A percentile compares a stretch with the other conserved stretches of the same genome.
Conservation (phyloP, 2,797 vertebrate genomes). For the Trematomus bernacchii region DNA sequence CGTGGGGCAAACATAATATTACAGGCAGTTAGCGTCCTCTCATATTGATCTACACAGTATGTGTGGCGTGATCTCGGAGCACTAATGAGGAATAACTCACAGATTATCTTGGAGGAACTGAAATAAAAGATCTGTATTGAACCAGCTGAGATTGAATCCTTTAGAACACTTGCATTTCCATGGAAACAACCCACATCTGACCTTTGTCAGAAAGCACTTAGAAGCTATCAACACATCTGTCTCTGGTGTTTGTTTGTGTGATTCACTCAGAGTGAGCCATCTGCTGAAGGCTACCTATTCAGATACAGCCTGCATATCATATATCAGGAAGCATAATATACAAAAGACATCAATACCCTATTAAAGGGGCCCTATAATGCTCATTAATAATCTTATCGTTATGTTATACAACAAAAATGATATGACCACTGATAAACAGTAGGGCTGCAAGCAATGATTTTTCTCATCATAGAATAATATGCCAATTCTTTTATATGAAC, state of each 20-base stretch:
- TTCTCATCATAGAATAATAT: no score
- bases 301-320: constrained; percentile 31
- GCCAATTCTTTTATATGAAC: no score
- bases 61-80: neutral
- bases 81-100: neutral
- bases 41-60: neutral
- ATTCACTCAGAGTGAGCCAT: constrained; percentile 42
- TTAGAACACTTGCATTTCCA: constrained; percentile 49
- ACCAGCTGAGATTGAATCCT: constrained; percentile 31
- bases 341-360: neutral
- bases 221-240: constrained; percentile 28
- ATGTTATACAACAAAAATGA: no score
- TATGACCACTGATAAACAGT: no score
- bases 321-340: constrained; percentile 43
- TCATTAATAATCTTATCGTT: no score
- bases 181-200: constrained; percentile 52
- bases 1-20: neutral
- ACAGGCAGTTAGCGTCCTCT: no score
- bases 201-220: constrained; percentile 27
- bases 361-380: neutral
- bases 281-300: constrained; percentile 17
- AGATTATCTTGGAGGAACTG: constrained; percentile 1
- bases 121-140: constrained; percentile 11
- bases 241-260: constrained; percentile 37
- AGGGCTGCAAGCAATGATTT: no score